Conservation (phyloP, 2,888 invertebrate genomes). For the Dione juno region DNA sequence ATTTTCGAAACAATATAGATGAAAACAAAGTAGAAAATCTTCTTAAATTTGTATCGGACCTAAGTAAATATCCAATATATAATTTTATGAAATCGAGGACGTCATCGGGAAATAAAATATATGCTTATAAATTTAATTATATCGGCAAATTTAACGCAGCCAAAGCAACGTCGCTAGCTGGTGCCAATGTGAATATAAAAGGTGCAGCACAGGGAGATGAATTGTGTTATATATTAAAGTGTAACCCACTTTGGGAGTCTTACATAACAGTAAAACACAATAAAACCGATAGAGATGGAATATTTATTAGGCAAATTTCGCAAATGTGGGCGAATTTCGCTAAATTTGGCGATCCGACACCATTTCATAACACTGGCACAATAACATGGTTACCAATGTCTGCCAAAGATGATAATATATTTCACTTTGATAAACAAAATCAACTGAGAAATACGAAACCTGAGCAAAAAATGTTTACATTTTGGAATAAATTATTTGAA, state of each 20-base stretch:
- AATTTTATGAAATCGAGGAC: slow-evolving; percentile 66
- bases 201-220: slow-evolving; percentile 80
- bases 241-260: slow-evolving; percentile 69
- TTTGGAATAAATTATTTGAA: slow-evolving; percentile 69
- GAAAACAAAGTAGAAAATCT: slow-evolving; percentile 62
- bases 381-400: slow-evolving; percentile 65
- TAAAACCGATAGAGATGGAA: slow-evolving; percentile 58
- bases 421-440: slow-evolving; percentile 58
- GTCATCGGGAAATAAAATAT: slow-evolving; percentile 55
- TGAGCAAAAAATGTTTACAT: slow-evolving; percentile 62
- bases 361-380: slow-evolving; percentile 50
- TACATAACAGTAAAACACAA: slow-evolving; percentile 61
- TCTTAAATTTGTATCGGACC: slow-evolving; percentile 72
- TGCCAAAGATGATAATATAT: slow-evolving; percentile 55
- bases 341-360: slow-evolving; percentile 70
- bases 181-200: slow-evolving; percentile 56
- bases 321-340: slow-evolving; percentile 80
- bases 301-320: slow-evolving; percentile 67
- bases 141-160: slow-evolving; percentile 69
- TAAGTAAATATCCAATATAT: slow-evolving; percentile 71
- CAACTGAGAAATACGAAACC: slow-evolving; percentile 53
- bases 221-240: slow-evolving; percentile 76
- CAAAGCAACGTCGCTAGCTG: slow-evolving; percentile 62
- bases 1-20: slow-evolving; percentile 62
- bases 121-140: slow-evolving; percentile 78